phyloP scores from a whole-genome alignment of 1,140 invertebrate genomes.

The Drosophila neocordata region DNA sequence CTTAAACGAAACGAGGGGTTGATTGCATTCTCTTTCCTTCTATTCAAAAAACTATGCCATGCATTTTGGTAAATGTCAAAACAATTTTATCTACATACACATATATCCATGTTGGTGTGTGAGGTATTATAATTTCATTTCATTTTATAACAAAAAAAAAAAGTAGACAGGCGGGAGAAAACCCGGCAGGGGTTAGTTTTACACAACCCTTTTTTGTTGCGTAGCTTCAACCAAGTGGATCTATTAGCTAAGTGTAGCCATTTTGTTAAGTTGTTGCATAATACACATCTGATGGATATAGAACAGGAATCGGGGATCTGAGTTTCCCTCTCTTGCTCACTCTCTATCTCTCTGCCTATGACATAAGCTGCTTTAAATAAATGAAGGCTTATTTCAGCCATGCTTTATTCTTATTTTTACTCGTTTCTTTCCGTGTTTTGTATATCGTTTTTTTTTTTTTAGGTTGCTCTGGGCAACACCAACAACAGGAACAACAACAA shows the following conservation, averaged over 20 bases:
- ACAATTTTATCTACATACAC: conserved; percentile 60
- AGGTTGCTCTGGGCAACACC: conserved; percentile 27
- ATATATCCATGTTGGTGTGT: conserved; percentile 24
- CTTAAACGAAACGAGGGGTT: conserved; percentile 51
- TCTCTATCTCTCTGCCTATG: conserved; percentile 22
- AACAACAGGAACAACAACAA: conserved; percentile 32
- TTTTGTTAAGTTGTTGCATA: conserved; percentile 74
- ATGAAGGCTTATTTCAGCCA: conserved; percentile 61
- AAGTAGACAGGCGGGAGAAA: conserved; percentile 25
- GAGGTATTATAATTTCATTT: conserved; percentile 75
- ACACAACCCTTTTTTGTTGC: conserved; percentile 46
- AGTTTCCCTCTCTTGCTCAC: background rate
- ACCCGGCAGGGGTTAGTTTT: conserved; percentile 66
- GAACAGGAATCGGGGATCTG: conserved; percentile 9
- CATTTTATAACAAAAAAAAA: conserved; percentile 43
- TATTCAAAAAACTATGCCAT: conserved; percentile 42
- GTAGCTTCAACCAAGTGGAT: conserved; percentile 52
- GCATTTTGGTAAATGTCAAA: conserved; percentile 77
- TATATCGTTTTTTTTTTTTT: conserved; percentile 1
- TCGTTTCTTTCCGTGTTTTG: conserved; percentile 17
- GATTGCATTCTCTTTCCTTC: conserved; percentile 43
- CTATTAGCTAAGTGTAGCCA: conserved; percentile 78
- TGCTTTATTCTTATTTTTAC: conserved; percentile 2
- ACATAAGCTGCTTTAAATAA: conserved; percentile 78
- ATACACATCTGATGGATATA: conserved; percentile 30